These are phyloP conservation scores for Nyctibius grandis DNA, from an alignment of 2,797 vertebrate species.

Conservation along the genomic window DNA sequence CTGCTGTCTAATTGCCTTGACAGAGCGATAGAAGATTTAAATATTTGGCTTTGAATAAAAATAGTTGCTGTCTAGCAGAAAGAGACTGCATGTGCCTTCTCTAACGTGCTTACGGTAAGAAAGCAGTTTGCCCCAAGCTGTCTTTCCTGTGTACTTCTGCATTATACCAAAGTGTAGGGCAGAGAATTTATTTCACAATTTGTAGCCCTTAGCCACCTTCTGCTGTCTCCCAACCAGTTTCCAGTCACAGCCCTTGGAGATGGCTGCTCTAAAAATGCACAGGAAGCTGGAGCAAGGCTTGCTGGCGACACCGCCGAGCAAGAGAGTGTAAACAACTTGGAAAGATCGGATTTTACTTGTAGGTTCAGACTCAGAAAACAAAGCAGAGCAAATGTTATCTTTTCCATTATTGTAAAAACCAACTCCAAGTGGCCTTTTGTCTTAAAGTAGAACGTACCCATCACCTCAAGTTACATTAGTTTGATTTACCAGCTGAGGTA, in stretches of 20 bases:
- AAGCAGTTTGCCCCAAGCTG: neutral
- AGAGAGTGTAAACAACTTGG: constrained; percentile 62
- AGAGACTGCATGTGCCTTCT: neutral
- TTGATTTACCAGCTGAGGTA: constrained; percentile 33
- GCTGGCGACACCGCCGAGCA: constrained; percentile 33
- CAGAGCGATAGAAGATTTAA: neutral
- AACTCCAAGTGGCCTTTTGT: constrained; percentile 30
- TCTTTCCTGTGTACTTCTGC: neutral
- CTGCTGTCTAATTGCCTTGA: neutral
- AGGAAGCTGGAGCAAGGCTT: constrained; percentile 70
- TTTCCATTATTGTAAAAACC: constrained; percentile 45
- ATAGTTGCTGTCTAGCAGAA: neutral
- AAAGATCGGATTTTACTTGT: constrained; percentile 59
- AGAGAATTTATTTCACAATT: neutral
- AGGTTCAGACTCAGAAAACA: constrained; percentile 50
- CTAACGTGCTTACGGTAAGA: neutral
- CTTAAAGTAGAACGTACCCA: constrained; percentile 46
- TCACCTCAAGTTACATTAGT: constrained; percentile 8
- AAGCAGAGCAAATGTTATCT: constrained; percentile 67
- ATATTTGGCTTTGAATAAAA: neutral
- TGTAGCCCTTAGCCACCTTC: neutral
- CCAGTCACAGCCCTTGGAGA: constrained; percentile 43
- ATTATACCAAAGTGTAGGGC: neutral
- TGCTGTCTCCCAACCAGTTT: neutral
- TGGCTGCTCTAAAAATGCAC: constrained; percentile 54